Percentiles rank a stretch among this genome's conserved stretches.
Conservation (phyloP, 2,797 vertebrate genomes). For the Sebastes hubbsi region DNA sequence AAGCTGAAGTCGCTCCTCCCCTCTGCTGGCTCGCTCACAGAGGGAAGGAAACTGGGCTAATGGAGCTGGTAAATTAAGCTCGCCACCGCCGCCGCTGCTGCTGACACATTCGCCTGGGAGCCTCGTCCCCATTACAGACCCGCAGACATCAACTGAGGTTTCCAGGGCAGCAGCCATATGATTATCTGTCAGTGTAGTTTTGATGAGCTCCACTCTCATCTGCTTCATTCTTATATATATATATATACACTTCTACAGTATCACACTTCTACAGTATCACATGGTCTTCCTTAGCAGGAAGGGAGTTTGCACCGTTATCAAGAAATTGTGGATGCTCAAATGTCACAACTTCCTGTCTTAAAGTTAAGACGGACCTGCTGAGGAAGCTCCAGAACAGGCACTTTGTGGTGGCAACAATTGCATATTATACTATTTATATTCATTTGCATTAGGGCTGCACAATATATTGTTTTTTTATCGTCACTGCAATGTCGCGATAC, state of each 20-base stretch:
- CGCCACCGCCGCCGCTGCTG: neutral
- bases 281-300: neutral
- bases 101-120: conserved; percentile 49
- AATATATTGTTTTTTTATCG: too few species aligned
- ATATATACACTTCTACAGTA: too few species aligned
- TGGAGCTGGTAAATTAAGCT: conserved; percentile 66
- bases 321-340: neutral
- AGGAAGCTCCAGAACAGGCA: too few species aligned
- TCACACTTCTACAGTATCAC: too few species aligned
- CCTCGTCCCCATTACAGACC: conserved; percentile 67
- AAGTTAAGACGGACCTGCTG: too few species aligned
- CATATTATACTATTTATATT: neutral
- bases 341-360: neutral
- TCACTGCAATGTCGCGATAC: accelerated
- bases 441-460: too few species aligned
- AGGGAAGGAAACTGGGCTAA: conserved; percentile 59
- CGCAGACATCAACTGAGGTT: conserved; percentile 26
- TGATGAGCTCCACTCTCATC: too few species aligned
- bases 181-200: conserved; percentile 24
- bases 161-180: conserved; percentile 57
- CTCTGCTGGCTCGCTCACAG: neutral
- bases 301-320: neutral
- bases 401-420: neutral
- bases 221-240: too few species aligned
- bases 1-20: neutral